A percentile compares a stretch with the other conserved stretches of the same genome.
These are phyloP conservation scores for Leptothorax acervorum DNA, from an alignment of 2,888 invertebrate genomes.

Conservation along the genomic window DNA sequence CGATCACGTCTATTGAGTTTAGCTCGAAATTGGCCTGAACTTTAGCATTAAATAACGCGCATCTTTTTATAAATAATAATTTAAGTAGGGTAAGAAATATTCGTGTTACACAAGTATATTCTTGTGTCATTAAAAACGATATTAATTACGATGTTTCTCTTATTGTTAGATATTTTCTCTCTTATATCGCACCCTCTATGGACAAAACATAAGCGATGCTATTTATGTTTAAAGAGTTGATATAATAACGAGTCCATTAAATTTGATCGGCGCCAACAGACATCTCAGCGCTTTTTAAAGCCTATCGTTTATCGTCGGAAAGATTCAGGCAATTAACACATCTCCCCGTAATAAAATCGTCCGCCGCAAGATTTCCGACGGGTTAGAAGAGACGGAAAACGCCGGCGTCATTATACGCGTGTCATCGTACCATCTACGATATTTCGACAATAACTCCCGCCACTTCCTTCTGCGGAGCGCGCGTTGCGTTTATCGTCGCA, in stretches of 20 bases:
- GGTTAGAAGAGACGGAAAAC: constrained; percentile 9
- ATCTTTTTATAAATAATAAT: background rate
- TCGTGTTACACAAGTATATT: background rate
- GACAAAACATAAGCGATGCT: background rate
- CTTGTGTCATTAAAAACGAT: background rate
- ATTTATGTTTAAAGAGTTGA: background rate
- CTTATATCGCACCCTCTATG: background rate
- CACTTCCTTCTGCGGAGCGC: constrained; percentile 37
- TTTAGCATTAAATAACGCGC: background rate
- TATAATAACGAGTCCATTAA: constrained; percentile 16
- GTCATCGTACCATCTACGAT: constrained; percentile 35
- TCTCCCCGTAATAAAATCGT: constrained; percentile 26
- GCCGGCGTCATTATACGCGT: constrained; percentile 22
- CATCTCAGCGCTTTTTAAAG: constrained; percentile 10
- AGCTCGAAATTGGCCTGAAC: background rate
- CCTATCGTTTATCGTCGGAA: background rate
- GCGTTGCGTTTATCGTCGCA: constrained; percentile 38
- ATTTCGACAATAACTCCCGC: constrained; percentile 47
- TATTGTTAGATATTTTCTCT: background rate
- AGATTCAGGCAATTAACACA: constrained; percentile 32
- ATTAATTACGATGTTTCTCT: background rate
- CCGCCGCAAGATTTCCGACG: background rate
- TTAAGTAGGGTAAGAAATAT: background rate
- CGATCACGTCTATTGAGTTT: background rate
- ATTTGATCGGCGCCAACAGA: constrained; percentile 9